A percentile compares a stretch with the other conserved stretches of the same genome.
These are phyloP conservation scores for Bombus picipes DNA, from an alignment of 1,140 invertebrate genomes.

Conservation along the genomic window DNA sequence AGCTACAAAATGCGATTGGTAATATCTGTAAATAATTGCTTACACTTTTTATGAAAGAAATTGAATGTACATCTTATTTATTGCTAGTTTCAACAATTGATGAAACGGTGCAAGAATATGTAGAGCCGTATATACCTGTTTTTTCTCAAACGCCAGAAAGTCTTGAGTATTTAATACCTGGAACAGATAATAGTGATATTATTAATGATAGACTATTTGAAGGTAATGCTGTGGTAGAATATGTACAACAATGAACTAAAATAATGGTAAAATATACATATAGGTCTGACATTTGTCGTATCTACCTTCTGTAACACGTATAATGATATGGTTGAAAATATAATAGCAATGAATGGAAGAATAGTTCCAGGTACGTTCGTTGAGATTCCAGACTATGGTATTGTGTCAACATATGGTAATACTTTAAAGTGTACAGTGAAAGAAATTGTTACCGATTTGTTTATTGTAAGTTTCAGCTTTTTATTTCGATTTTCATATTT, in stretches of 20 bases:
- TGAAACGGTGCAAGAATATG: constrained; percentile 51
- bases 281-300: constrained; percentile 80
- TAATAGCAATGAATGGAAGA: constrained; percentile 81
- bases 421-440: constrained; percentile 77
- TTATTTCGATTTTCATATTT: neutral
- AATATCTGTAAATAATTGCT: constrained; percentile 4
- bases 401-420: constrained; percentile 81
- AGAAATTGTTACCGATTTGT: constrained; percentile 85
- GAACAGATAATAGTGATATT: neutral
- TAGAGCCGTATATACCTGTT: constrained; percentile 6
- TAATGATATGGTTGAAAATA: constrained; percentile 74
- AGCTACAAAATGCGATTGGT: constrained; percentile 65
- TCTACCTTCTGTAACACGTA: constrained; percentile 79
- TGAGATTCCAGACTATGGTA: constrained; percentile 84
- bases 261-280: neutral
- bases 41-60: neutral
- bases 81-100: constrained; percentile 36
- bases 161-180: neutral
- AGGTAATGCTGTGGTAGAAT: constrained; percentile 42
- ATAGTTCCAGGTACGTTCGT: constrained; percentile 79
- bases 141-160: no score
- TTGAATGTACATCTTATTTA: neutral
- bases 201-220: constrained; percentile 65
- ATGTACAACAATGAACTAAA: neutral
- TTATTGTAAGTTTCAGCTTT: constrained; percentile 78